Percentiles rank a stretch among this genome's conserved stretches.
These are phyloP conservation scores for Cyanocitta stelleri DNA, from an alignment of 2,113 vertebrate species.

Conservation along the genomic window DNA sequence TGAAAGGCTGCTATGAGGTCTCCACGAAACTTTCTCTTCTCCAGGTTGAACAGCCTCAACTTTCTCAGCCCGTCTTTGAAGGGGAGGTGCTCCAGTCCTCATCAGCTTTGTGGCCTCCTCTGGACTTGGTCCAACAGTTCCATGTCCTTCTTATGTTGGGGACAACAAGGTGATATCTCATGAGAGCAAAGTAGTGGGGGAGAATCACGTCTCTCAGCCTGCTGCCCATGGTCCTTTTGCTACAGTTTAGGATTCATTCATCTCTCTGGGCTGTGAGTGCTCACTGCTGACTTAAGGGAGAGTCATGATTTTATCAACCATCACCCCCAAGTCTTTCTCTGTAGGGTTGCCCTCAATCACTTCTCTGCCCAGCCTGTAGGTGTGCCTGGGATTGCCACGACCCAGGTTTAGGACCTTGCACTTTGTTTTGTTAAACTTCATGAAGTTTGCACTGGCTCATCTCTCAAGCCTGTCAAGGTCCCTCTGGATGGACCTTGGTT, in stretches of 20 bases:
- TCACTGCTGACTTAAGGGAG: accelerated
- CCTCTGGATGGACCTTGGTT: background rate
- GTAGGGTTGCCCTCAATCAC: background rate
- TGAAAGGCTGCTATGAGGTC: background rate
- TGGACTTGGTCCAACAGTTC: background rate
- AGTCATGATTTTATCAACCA: background rate
- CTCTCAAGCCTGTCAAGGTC: background rate
- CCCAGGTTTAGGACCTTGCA: background rate
- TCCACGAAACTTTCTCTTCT: background rate
- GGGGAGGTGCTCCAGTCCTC: background rate
- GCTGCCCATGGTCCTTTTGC: background rate
- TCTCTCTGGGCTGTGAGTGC: accelerated
- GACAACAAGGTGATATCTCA: background rate
- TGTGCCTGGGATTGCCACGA: background rate
- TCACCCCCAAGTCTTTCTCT: background rate
- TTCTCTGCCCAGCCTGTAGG: background rate
- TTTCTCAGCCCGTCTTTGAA: background rate
- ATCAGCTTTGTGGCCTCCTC: background rate
- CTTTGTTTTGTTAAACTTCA: background rate
- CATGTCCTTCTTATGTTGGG: background rate
- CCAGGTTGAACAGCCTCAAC: background rate
- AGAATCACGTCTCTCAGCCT: background rate
- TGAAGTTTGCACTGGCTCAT: background rate
- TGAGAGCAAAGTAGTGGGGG: background rate
- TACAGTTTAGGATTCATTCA: background rate